phyloP scores from a whole-genome alignment of 37 sponge, comb jelly and placozoan genomes.

The Petrosia ficiformis region DNA sequence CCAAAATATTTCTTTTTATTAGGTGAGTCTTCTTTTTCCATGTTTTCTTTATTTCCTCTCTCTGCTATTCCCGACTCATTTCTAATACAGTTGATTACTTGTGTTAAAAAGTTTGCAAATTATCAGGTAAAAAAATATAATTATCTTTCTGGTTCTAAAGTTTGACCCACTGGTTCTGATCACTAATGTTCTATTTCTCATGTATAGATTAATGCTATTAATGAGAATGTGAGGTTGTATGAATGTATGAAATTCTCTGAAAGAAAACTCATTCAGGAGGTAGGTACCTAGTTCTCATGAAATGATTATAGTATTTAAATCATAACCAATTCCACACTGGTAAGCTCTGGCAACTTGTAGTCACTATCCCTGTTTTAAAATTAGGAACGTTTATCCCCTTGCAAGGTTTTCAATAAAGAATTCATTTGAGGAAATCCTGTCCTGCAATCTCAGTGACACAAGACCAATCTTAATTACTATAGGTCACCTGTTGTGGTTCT shows the following conservation, averaged over 20 bases:
- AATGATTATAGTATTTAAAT: too few species aligned
- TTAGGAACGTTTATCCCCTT: too few species aligned
- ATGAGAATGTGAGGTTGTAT: constrained; percentile 57
- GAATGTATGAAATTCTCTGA: constrained; percentile 63
- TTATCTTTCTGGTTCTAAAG: background rate
- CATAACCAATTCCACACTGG: too few species aligned
- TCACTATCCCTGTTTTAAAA: too few species aligned
- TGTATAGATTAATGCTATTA: constrained; percentile 42
- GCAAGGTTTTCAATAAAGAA: too few species aligned
- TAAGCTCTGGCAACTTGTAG: too few species aligned
- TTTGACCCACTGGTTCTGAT: background rate
- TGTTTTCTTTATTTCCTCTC: constrained; percentile 35
- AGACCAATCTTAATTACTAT: too few species aligned
- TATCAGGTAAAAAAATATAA: constrained; percentile 16
- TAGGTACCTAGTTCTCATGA: background rate
- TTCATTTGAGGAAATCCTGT: too few species aligned
- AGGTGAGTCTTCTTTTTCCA: background rate
- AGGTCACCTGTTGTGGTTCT: too few species aligned
- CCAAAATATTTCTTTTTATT: background rate
- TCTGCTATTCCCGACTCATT: constrained; percentile 40
- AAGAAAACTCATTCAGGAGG: constrained; percentile 54
- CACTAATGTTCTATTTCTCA: constrained; percentile 1
- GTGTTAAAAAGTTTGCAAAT: constrained; percentile 25
- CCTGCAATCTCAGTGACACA: too few species aligned
- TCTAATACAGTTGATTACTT: constrained; percentile 28